phyloP scores from a whole-genome alignment of 2,888 invertebrate species.

The Andrena haemorrhoa region DNA sequence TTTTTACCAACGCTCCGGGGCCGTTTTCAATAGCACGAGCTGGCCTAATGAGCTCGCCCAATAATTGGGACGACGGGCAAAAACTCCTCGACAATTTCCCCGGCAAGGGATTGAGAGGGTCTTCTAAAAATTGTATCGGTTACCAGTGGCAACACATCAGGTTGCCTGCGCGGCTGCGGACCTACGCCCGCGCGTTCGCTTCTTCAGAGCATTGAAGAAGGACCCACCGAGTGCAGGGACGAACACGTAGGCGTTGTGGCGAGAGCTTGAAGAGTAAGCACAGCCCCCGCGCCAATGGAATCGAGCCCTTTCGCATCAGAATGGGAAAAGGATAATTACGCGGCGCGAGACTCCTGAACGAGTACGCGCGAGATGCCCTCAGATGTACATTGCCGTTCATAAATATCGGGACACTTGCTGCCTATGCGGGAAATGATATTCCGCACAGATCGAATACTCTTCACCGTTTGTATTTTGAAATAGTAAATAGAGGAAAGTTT shows the following conservation, averaged over 20 bases:
- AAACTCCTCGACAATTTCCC: conserved; percentile 71
- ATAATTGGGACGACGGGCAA: conserved; percentile 62
- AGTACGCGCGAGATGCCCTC: background rate
- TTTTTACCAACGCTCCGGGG: conserved; percentile 6
- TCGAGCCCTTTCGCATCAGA: background rate
- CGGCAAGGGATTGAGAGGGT: conserved; percentile 72
- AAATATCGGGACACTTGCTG: no score
- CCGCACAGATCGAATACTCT: no score
- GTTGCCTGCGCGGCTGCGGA: conserved; percentile 66
- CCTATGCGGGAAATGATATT: no score
- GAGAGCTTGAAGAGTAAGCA: conserved; percentile 34
- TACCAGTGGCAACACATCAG: conserved; percentile 79
- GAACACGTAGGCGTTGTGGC: conserved; percentile 33
- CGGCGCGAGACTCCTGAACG: background rate
- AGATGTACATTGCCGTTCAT: no score
- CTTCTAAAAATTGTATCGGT: conserved; percentile 77
- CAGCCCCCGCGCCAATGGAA: conserved; percentile 16
- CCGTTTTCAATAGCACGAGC: conserved; percentile 24
- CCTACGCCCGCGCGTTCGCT: conserved; percentile 54
- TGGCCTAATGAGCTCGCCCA: conserved; percentile 63
- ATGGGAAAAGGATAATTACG: conserved; percentile 34
- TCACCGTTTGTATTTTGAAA: no score
- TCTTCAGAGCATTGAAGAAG: conserved; percentile 49
- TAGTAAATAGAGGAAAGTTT: no score
- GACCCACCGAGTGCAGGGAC: conserved; percentile 28